Evolutionary conservation across 2,113 vertebrate genomes (phyloP).

Genomic region (Melanocharis versteri): DNA sequence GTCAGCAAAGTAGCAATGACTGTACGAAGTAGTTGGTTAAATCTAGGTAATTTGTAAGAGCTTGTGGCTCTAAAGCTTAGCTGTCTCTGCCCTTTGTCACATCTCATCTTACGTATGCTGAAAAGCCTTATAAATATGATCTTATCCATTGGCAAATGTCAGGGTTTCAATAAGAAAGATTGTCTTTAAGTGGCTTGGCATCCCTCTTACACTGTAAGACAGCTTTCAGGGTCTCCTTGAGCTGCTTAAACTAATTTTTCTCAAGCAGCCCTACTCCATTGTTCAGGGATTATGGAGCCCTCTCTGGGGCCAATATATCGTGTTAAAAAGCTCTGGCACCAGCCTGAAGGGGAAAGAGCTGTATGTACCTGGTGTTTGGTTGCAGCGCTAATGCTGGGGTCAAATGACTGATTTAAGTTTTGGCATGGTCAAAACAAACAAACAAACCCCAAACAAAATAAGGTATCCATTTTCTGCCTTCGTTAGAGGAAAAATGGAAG

Average conservation of each 20-base stretch:
- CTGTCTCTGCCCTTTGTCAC: neutral
- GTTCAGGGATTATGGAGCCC: neutral
- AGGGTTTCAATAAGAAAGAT: neutral
- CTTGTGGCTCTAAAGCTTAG: neutral
- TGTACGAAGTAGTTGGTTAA: neutral
- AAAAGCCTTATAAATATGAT: neutral
- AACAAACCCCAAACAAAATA: neutral
- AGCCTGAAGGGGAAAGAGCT: neutral
- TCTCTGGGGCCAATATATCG: neutral
- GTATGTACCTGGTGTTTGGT: neutral
- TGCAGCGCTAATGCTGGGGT: neutral
- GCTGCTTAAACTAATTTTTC: neutral
- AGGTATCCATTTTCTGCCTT: neutral
- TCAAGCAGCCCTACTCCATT: neutral
- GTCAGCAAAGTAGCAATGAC: neutral
- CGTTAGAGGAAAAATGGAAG: neutral
- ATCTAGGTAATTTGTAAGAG: neutral
- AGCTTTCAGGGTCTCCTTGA: neutral
- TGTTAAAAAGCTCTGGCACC: neutral
- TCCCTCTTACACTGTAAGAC: neutral
- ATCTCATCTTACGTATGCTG: neutral
- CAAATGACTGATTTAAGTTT: neutral
- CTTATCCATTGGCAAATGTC: neutral
- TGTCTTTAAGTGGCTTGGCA: neutral
- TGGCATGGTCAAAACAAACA: neutral